Base-by-base conservation (phyloP, 2,888 invertebrate genomes). In the Cephus sareptanus region DNA sequence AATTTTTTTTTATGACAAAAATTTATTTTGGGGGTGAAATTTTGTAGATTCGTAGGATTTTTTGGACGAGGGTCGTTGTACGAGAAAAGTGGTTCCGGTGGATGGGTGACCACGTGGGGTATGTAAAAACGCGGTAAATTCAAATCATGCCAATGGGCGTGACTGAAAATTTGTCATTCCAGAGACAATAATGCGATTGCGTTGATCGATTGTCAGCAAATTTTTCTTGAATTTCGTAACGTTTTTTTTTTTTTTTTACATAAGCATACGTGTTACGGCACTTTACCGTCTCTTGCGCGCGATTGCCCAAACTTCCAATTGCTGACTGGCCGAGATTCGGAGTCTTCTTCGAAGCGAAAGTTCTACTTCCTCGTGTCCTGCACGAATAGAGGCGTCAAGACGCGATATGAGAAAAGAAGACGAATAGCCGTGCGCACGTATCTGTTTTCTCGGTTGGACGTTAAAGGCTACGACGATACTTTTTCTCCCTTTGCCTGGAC, bases 401-500 rank as follows among this genome's bases (percentile, higher is more conserved):
- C 40, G 40, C 40, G 37, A 2, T 23, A 9, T 0, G 23, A 56
- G 40, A 23, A 56, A 56, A 56, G 23, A 23, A 56, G 23, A 56
- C 15, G 23, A 56, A 56, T 23, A 40, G 23, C 2, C 15, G 15
- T 6, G 15, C 40, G 23, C 15, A 6, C 40, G 40, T 40, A 15
- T 56, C 40, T 9, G 15, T 56, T 56, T 9, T 56, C 40, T 23
- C 23, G 4, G 40, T 23, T 2, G 40, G 40, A 40, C 40, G 15
- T 40, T 56, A 56, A 56, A 23, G 40, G 9, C 40, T 69, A 40
- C n/a, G 33, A 33, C 69, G 30, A 69, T 69, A 56, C 40, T 56
- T 56, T 23, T 23, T 56, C 40, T 56, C 40, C 40, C 23, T 31
- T 33, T 71, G 71, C 13, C 30, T 31, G 33, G 81, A 81, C 83